Evolutionary conservation across 2,888 invertebrate species (phyloP).

Genomic region (Acholoe squamosa): DNA sequence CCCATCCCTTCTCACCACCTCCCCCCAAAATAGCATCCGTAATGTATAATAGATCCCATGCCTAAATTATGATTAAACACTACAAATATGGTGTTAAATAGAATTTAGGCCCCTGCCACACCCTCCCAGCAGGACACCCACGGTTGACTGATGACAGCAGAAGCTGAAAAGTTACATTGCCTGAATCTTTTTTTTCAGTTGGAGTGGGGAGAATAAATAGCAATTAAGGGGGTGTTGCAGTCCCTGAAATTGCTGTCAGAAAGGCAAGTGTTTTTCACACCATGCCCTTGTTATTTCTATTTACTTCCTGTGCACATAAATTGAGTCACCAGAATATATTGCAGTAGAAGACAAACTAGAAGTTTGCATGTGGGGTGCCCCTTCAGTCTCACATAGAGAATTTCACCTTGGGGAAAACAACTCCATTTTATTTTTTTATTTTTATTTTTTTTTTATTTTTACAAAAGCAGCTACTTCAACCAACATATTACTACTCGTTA

Average conservation of each 20-base stretch:
- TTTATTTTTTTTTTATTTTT: not conserved
- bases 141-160: not conserved
- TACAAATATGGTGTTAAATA: not conserved
- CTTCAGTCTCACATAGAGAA: not conserved
- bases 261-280: not conserved
- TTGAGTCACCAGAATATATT: not conserved
- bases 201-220: not conserved
- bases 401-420: not conserved
- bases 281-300: not conserved
- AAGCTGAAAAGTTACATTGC: not conserved
- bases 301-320: not conserved
- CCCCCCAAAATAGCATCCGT: not conserved
- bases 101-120: not conserved
- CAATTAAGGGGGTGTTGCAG: not conserved
- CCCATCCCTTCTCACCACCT: too few species aligned
- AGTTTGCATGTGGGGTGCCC: not conserved
- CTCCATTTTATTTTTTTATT: not conserved
- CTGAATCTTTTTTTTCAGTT: not conserved
- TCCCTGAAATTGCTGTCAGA: conserved; percentile 27
- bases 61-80: not conserved
- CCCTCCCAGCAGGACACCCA: not conserved
- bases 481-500: not conserved
- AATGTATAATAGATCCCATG: not conserved
- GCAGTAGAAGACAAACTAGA: not conserved
- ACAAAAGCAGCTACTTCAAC: not conserved